A percentile compares a stretch with the other conserved stretches of the same genome.
These are phyloP conservation scores for Poeciliopsis infans DNA, from an alignment of 2,797 vertebrate species.

Conservation along the genomic window DNA sequence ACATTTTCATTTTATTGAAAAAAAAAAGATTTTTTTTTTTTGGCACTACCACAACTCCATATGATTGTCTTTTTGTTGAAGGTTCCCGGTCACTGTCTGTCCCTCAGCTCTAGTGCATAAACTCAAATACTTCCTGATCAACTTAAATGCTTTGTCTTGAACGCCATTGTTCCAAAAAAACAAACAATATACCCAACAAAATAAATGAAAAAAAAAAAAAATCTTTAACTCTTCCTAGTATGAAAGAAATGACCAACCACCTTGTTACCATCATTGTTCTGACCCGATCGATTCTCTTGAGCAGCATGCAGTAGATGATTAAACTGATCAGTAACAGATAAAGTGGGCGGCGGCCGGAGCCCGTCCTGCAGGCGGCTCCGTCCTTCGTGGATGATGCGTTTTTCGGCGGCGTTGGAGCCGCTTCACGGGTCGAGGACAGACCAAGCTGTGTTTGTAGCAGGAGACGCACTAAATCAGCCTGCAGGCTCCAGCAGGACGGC, in stretches of 20 bases:
- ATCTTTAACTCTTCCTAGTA: background rate
- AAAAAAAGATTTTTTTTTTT: too few species aligned
- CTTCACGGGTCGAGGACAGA: background rate
- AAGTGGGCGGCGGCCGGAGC: background rate
- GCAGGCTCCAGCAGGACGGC: conserved; percentile 6
- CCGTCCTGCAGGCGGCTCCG: background rate
- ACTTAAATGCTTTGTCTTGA: too few species aligned
- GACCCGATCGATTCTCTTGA: background rate
- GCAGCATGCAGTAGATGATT: background rate
- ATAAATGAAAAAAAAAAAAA: too few species aligned
- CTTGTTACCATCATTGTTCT: background rate
- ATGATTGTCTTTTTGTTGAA: too few species aligned
- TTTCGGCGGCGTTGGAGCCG: background rate
- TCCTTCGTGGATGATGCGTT: background rate
- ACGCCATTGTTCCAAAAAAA: too few species aligned
- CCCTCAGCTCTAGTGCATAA: too few species aligned
- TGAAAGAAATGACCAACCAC: background rate
- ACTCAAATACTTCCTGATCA: too few species aligned
- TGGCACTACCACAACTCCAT: too few species aligned
- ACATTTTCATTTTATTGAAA: too few species aligned
- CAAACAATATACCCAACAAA: too few species aligned
- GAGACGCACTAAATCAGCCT: background rate
- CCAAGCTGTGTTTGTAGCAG: conserved; percentile 10
- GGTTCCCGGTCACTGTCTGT: too few species aligned
- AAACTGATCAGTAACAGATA: background rate